These are phyloP conservation scores for Gallinago undulata DNA, from an alignment of 2,113 vertebrate species.

Conservation along the genomic window DNA sequence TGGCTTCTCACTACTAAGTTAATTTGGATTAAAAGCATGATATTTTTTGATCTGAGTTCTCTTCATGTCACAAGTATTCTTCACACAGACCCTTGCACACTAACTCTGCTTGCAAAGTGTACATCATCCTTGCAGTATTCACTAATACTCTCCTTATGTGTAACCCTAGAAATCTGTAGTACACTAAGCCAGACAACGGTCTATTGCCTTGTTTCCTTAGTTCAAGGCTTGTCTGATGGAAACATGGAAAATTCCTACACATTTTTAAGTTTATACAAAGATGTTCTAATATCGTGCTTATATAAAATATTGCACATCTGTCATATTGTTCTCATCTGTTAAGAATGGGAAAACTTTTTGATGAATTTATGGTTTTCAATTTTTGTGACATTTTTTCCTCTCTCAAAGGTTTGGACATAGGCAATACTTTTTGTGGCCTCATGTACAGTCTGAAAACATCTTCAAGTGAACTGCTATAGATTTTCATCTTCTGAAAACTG, in stretches of 20 bases:
- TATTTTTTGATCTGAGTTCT: not conserved
- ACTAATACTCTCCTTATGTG: not conserved
- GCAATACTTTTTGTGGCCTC: not conserved
- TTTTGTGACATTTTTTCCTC: not conserved
- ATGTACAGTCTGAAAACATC: not conserved
- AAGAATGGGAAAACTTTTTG: not conserved
- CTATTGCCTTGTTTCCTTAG: not conserved
- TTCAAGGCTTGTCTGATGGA: not conserved
- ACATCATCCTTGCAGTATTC: not conserved
- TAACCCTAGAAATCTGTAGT: not conserved
- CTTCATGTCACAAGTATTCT: not conserved
- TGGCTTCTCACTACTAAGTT: not conserved
- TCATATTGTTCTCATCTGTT: not conserved
- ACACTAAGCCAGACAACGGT: not conserved
- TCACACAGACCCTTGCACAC: not conserved
- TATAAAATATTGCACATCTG: not conserved
- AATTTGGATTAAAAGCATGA: not conserved
- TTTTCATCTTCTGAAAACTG: not conserved
- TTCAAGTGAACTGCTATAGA: not conserved
- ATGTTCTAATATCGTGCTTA: not conserved
- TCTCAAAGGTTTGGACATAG: not conserved
- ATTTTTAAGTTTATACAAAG: not conserved
- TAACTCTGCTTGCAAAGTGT: not conserved
- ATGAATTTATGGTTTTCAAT: not conserved
- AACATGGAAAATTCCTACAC: not conserved